These are phyloP conservation scores for Hormaphis cornu DNA, from an alignment of 1,140 invertebrate species.

Conservation along the genomic window DNA sequence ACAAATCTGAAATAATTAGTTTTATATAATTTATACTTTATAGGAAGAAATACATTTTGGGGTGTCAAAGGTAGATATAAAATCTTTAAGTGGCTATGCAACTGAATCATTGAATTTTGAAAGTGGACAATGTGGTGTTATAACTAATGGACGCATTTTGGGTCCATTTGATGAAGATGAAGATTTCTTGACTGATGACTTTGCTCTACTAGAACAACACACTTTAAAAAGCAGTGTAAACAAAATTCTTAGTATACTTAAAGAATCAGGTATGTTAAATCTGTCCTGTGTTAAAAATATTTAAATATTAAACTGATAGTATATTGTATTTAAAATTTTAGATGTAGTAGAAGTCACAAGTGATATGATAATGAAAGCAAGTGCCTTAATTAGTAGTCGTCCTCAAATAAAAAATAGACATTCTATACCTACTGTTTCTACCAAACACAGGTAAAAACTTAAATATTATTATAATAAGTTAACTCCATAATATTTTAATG, in stretches of 20 bases:
- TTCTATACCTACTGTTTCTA: constrained; percentile 54
- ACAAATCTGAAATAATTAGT: neutral
- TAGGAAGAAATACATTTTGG: constrained; percentile 20
- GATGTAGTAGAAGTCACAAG: constrained; percentile 41
- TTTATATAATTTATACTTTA: neutral
- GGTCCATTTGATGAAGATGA: constrained; percentile 73
- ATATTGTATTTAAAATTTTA: neutral
- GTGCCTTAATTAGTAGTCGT: constrained; percentile 57
- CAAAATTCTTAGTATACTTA: constrained; percentile 60
- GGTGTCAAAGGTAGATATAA: neutral
- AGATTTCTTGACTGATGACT: constrained; percentile 81
- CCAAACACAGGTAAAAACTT: constrained; percentile 52
- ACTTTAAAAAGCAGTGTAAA: constrained; percentile 64
- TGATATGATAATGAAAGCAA: constrained; percentile 61
- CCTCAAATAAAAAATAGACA: constrained; percentile 57
- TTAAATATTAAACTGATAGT: neutral
- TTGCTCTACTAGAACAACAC: constrained; percentile 75
- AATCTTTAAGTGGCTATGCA: neutral
- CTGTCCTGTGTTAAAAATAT: neutral
- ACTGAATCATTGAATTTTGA: constrained; percentile 43
- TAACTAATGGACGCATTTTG: constrained; percentile 84
- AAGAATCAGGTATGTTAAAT: constrained; percentile 39
- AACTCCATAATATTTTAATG: too few relatives aligned
- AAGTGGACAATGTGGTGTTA: constrained; percentile 54
- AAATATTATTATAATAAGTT: constrained; percentile 27